Percentiles rank a stretch among this genome's conserved stretches.
These are phyloP conservation scores for Drosophila murphyi DNA, from an alignment of 1,140 invertebrate genomes.

Conservation along the genomic window DNA sequence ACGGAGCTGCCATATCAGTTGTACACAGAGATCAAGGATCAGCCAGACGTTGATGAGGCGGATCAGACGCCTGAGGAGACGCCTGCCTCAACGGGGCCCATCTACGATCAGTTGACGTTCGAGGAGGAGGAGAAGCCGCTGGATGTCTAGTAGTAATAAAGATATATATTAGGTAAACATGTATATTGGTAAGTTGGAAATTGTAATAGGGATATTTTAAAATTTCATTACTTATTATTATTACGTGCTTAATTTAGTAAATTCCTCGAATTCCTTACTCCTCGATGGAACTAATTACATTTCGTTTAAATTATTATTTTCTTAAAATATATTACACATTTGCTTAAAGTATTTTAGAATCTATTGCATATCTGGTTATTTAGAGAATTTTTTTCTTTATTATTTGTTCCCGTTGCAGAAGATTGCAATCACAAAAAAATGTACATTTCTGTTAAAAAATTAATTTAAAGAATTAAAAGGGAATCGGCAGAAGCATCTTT, in stretches of 20 bases:
- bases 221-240: not conserved
- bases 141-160: conserved; percentile 24
- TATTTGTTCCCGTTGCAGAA: too few species aligned
- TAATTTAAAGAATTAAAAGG: too few species aligned
- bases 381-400: too few species aligned
- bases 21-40: conserved; percentile 75
- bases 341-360: not conserved
- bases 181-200: too few species aligned
- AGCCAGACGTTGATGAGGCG: conserved; percentile 8
- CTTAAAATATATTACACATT: conserved; percentile 20
- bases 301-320: not conserved
- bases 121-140: conserved; percentile 33
- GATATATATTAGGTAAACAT: not conserved
- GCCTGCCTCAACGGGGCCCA: conserved; percentile 43
- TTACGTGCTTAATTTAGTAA: not conserved
- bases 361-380: too few species aligned
- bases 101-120: conserved; percentile 68
- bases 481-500: too few species aligned
- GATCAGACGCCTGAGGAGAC: not conserved
- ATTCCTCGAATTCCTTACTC: too few species aligned
- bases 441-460: too few species aligned
- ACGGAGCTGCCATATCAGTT: conserved; percentile 65
- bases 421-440: too few species aligned
- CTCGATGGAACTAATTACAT: not conserved
- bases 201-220: too few species aligned